phyloP scores from a whole-genome alignment of 2,113 vertebrate genomes.

The Centropus bengalensis region DNA sequence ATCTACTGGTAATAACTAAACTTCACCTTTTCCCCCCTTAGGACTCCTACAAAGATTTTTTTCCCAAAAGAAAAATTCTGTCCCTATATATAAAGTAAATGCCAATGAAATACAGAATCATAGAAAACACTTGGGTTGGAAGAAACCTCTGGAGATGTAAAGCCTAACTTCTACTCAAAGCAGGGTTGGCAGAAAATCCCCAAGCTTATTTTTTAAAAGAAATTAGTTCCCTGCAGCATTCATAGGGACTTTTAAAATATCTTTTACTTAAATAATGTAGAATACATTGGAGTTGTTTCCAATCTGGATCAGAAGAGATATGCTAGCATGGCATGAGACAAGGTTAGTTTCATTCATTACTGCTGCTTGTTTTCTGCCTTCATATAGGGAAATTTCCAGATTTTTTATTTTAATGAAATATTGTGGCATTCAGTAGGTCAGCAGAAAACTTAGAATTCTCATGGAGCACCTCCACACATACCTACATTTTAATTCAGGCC shows the following conservation, averaged over 20 bases:
- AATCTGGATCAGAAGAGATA: background rate
- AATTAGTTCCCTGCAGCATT: background rate
- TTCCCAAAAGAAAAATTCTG: background rate
- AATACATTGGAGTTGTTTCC: background rate
- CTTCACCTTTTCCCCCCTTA: background rate
- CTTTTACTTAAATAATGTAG: background rate
- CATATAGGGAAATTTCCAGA: background rate
- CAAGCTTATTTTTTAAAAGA: background rate
- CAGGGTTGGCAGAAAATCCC: background rate
- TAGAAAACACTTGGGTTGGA: background rate
- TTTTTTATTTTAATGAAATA: background rate
- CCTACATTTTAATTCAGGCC: background rate
- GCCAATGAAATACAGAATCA: background rate
- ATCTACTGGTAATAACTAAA: background rate
- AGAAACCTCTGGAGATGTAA: background rate
- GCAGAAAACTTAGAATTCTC: background rate
- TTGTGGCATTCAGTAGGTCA: background rate
- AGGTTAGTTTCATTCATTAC: background rate
- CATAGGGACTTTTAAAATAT: background rate
- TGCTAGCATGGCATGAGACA: background rate
- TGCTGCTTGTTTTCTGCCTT: background rate
- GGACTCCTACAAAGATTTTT: background rate
- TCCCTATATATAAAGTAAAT: background rate
- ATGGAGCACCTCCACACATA: background rate
- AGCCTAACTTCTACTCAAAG: background rate